Conservation (phyloP, 1,140 invertebrate genomes). For the Drosophila azteca region DNA sequence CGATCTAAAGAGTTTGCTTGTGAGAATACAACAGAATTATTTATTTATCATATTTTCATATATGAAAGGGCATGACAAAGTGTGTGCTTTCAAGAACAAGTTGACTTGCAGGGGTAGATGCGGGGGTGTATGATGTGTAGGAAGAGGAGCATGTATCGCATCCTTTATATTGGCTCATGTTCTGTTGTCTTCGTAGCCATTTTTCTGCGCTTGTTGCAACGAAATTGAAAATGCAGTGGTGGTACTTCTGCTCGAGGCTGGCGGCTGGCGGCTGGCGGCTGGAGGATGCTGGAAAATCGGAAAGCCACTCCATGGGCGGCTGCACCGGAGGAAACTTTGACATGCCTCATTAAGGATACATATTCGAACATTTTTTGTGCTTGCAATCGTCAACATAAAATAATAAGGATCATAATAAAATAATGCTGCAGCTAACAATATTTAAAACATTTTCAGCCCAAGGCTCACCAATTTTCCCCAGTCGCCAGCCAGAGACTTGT, state of each 20-base stretch:
- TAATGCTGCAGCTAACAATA: constrained; percentile 5
- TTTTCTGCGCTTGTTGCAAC: background rate
- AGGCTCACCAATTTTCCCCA: background rate
- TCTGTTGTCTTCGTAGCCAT: constrained; percentile 2
- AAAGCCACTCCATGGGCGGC: background rate
- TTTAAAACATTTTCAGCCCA: background rate
- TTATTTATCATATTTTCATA: background rate
- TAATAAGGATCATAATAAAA: constrained; percentile 10
- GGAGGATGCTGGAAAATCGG: background rate
- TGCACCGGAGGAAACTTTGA: background rate
- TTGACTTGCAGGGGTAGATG: background rate
- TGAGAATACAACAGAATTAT: too few species aligned
- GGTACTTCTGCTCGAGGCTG: background rate
- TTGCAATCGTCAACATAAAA: background rate
- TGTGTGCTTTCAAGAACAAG: background rate
- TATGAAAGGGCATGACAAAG: background rate
- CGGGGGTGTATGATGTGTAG: too few species aligned
- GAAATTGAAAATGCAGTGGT: constrained; percentile 24
- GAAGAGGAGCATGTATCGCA: background rate
- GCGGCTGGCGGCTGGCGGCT: background rate
- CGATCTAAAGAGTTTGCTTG: too few species aligned
- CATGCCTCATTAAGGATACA: constrained; percentile 11
- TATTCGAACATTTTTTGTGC: too few species aligned
- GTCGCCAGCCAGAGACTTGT: constrained; percentile 24
- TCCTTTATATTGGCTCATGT: constrained; percentile 6